Conservation (phyloP, 2,888 invertebrate species). For the Sceliomorpha sp. region DNA sequence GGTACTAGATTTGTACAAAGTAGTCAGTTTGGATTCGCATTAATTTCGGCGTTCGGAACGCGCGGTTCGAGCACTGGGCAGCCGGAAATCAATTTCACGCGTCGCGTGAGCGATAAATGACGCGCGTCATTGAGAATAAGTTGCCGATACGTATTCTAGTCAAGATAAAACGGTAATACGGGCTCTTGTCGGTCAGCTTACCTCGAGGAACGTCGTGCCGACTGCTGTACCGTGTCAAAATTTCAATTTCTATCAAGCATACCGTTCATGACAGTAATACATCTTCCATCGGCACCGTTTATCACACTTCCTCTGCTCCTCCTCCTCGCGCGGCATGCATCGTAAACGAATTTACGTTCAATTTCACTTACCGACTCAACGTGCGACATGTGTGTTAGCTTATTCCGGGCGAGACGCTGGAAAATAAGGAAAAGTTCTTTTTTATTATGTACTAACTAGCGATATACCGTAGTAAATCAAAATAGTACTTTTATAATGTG, state of each 20-base stretch:
- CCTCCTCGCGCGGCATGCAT: conserved; percentile 22
- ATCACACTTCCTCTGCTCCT: conserved; percentile 56
- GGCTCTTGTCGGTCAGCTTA: conserved; percentile 57
- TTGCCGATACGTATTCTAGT: conserved; percentile 64
- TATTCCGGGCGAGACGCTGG: background rate
- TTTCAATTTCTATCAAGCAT: conserved; percentile 74
- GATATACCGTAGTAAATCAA: too few relatives aligned
- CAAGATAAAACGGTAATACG: conserved; percentile 57
- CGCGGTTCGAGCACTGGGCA: too few relatives aligned
- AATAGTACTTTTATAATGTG: too few relatives aligned
- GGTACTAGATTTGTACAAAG: too few relatives aligned
- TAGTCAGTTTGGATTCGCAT: too few relatives aligned
- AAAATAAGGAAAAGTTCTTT: too few relatives aligned
- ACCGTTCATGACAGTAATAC: conserved; percentile 68
- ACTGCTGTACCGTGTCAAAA: conserved; percentile 69
- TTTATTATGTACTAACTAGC: too few relatives aligned
- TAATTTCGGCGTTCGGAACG: too few relatives aligned
- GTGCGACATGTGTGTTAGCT: conserved; percentile 26
- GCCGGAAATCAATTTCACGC: conserved; percentile 59
- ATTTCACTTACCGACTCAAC: conserved; percentile 34
- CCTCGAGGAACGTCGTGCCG: conserved; percentile 28
- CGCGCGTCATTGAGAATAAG: conserved; percentile 67
- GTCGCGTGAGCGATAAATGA: conserved; percentile 64
- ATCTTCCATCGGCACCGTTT: conserved; percentile 65
- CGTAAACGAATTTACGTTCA: conserved; percentile 27